Evolutionary conservation across 1,140 invertebrate genomes (phyloP).

Genomic region (Drosophila quadrilineata): DNA sequence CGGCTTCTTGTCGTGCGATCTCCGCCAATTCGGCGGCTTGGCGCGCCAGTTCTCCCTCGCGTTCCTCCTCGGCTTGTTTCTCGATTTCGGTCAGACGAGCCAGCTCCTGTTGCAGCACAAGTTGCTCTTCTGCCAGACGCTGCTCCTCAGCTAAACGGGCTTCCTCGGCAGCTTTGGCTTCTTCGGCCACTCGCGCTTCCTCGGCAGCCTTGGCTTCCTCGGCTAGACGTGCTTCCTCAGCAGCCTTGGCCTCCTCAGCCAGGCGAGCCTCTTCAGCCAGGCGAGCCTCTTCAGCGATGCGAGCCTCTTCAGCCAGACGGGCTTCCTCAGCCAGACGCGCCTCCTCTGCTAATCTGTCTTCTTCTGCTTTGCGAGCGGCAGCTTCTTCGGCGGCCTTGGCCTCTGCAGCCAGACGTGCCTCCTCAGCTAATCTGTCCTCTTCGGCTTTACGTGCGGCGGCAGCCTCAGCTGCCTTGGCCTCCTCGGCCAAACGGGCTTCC

Average conservation of each 20-base stretch:
- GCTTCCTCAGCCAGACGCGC: slow-evolving; percentile 82
- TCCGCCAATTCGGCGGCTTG: slow-evolving; percentile 84
- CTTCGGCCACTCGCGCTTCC: slow-evolving; percentile 82
- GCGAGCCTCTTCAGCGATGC: slow-evolving; percentile 81
- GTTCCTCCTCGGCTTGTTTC: slow-evolving; percentile 84
- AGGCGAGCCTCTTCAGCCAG: slow-evolving; percentile 82
- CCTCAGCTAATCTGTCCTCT: slow-evolving; percentile 81
- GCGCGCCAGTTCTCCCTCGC: slow-evolving; percentile 84
- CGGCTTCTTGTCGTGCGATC: slow-evolving; percentile 83
- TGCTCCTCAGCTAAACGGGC: slow-evolving; percentile 83
- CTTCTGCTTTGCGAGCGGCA: slow-evolving; percentile 75
- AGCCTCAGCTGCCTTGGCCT: slow-evolving; percentile 2
- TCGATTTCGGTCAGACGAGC: slow-evolving; percentile 83
- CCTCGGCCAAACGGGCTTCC: slow-evolving; percentile 81
- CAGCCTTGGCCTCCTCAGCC: slow-evolving; percentile 82
- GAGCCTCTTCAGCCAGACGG: slow-evolving; percentile 81
- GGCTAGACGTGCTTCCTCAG: slow-evolving; percentile 82
- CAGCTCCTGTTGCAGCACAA: slow-evolving; percentile 83
- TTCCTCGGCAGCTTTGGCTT: slow-evolving; percentile 83
- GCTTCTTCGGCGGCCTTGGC: slow-evolving; percentile 82
- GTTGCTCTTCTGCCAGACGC: slow-evolving; percentile 83
- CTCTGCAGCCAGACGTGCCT: slow-evolving; percentile 81
- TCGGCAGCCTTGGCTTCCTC: slow-evolving; percentile 82
- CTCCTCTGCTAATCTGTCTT: slow-evolving; percentile 81
- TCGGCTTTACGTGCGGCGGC: slow-evolving; percentile 80